Evolutionary conservation across 1,140 invertebrate genomes (phyloP), one percentile per base, ranked within the genome.

Genomic region (Aphis gossypii): DNA sequence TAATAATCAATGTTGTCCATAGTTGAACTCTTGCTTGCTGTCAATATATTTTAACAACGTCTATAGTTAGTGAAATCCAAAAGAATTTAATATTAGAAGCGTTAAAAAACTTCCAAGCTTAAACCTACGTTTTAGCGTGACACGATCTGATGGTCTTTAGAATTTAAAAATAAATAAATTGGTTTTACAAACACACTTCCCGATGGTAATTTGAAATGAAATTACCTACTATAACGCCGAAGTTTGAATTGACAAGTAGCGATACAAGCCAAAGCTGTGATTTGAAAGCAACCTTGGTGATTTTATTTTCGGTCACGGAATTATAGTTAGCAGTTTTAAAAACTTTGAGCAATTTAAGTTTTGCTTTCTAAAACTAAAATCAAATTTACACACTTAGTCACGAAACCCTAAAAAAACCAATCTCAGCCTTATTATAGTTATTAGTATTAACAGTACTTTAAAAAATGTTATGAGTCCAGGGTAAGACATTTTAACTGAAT

Each of bases 1-100:
- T 89, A 89, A 89, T 89, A 89, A 89, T 89, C 51, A 56, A 89
- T 89, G 20, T 1, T 51, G 35, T 89, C 21, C 35, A n/a, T 48
- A 89, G 88, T 88, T 48, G 30, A 35, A 51, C 86, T 89, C n/a
- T 48, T 18, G 14, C 18, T 35, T 20, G 7, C 46, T 48, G 35
- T 54, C 51, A 25, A 48, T 89, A 54, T 89, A 76, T 76, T 18
- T 23, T 35, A 46, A n/a, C 30, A n/a, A 88, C 25, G 30, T n/a
- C 35, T 38, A 1, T 23, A 56, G 48, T 89, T 38, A 35, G 21
- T 38, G 88, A 9, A 89, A 56, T 54, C 4, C 51, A 2, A 89
- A 56, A 35, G 87, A n/a, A 89, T 89, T 56, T 25, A 25, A 56
- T 89, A 41, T 38, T 38, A 89, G 21, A 51, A 54, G n/a, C 6